Conservation (phyloP, 2,888 invertebrate species). For the Leptothorax acervorum region DNA sequence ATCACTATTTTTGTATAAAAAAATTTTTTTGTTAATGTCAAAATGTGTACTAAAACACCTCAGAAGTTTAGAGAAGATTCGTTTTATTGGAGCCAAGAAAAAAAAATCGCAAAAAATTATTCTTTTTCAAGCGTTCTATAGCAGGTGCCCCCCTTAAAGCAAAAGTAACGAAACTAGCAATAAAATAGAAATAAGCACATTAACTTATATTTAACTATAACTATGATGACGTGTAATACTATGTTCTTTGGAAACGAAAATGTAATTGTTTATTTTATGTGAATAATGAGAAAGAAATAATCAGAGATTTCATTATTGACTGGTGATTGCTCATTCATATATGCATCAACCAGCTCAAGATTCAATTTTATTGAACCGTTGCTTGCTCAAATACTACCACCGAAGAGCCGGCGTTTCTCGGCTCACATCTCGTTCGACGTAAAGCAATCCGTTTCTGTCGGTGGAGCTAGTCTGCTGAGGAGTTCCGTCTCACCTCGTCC, state of each 20-base stretch:
- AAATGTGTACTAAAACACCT: too few species aligned
- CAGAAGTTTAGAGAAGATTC: too few species aligned
- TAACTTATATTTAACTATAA: slow-evolving; percentile 1
- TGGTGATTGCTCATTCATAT: not conserved
- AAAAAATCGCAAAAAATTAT: too few species aligned
- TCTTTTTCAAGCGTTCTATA: too few species aligned
- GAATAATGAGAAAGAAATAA: not conserved
- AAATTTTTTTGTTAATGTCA: too few species aligned
- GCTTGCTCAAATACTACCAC: slow-evolving; percentile 4
- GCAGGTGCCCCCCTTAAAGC: too few species aligned
- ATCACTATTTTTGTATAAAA: too few species aligned
- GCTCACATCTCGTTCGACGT: slow-evolving; percentile 40
- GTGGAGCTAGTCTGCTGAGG: slow-evolving; percentile 20
- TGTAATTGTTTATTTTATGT: not conserved
- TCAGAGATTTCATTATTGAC: not conserved
- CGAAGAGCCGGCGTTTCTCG: slow-evolving; percentile 16
- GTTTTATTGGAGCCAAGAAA: too few species aligned
- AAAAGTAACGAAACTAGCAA: not conserved
- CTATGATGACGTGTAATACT: not conserved
- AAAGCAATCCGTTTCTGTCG: slow-evolving; percentile 50
- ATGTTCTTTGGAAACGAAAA: not conserved
- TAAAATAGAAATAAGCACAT: not conserved
- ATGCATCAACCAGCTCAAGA: not conserved
- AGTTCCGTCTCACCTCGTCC: slow-evolving; percentile 15
- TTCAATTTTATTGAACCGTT: slow-evolving; percentile 34